These are phyloP conservation scores for Saccostrea glomerata DNA, from an alignment of 1,140 invertebrate genomes.

Conservation along the genomic window DNA sequence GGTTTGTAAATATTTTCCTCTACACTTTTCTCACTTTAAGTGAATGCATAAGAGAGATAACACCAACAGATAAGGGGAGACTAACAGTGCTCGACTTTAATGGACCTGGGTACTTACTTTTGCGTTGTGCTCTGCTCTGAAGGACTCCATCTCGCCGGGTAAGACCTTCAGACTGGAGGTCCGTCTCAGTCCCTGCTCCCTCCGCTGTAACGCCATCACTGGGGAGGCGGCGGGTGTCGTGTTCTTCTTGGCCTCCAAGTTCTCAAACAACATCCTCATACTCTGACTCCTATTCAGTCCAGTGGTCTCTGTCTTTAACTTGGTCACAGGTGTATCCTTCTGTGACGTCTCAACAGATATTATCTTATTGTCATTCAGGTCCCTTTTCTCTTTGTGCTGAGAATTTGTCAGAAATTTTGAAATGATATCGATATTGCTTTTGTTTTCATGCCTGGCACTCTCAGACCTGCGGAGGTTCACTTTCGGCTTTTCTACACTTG, in stretches of 20 bases:
- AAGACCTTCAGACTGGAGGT: slow-evolving; percentile 55
- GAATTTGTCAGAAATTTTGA: slow-evolving; percentile 11
- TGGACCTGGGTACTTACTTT: neutral
- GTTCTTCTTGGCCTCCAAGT: neutral
- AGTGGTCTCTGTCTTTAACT: neutral
- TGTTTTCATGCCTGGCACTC: slow-evolving; percentile 41
- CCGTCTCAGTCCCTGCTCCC: slow-evolving; percentile 42
- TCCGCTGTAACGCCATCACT: slow-evolving; percentile 30
- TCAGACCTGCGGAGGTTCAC: slow-evolving; percentile 44
- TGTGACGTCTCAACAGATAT: slow-evolving; percentile 2
- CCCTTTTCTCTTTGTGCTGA: slow-evolving; percentile 11
- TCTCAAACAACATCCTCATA: slow-evolving; percentile 54
- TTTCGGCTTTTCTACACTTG: neutral
- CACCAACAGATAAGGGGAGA: neutral
- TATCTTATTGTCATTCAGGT: slow-evolving; percentile 15
- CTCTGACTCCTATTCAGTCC: slow-evolving; percentile 50
- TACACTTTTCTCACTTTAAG: neutral
- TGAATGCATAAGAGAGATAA: neutral
- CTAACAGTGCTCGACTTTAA: neutral
- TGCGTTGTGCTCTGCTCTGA: slow-evolving; percentile 37
- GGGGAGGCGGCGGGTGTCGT: slow-evolving; percentile 24
- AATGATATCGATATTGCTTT: slow-evolving; percentile 15
- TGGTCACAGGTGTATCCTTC: neutral
- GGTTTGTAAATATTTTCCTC: neutral
- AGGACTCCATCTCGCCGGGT: slow-evolving; percentile 48